Base-by-base conservation (phyloP, 2,797 vertebrate species). In the Sebastes jordani region DNA sequence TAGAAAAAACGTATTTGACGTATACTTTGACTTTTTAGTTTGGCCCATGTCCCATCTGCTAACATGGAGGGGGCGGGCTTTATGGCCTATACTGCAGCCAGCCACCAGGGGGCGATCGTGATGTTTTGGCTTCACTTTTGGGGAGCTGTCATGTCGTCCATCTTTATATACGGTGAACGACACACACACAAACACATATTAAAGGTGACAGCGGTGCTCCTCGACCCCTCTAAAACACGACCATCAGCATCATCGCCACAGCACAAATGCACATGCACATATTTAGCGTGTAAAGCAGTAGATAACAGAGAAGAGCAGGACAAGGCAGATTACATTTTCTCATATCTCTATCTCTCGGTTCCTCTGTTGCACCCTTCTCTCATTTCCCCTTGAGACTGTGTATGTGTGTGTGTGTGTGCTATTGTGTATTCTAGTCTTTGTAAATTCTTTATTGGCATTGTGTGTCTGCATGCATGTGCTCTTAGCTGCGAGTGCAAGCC, bases 261-360 rank as follows among this genome's bases (percentile, higher is more conserved):
- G n/a, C 66, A 38, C 56, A 63, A 61, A 66, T 18, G 72, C 87
- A 72, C 23, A 11, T 78, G 56, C 78, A 82, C 64, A 73, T 58
- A 74, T 82, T 90, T 69, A 80, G 63, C 72, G 60, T 90, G 83
- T 89, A 62, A 62, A 46, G 62, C 62, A 78, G 71, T 52, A 58
- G 64, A 76, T 38, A 70, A 85, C 80, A 49, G 55, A 72, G 55
- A 64, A 61, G 81, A 86, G 73, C 82, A 83, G 82, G 86, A 86
- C 86, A 81, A 85, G 83, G 68, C 84, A 93, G 93, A 94, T 96
- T 93, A 91, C 88, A 94, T 86, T 95, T 93, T 91, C 56, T 81
- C 91, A 93, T 90, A 93, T 93, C 88, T 92, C 82, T 65, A 77
- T 91, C 80, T 84, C 38, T 68, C 46, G 42, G 60, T 85, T 79